Base-by-base conservation (phyloP, 2,888 invertebrate species). In the Malachius bipustulatus region DNA sequence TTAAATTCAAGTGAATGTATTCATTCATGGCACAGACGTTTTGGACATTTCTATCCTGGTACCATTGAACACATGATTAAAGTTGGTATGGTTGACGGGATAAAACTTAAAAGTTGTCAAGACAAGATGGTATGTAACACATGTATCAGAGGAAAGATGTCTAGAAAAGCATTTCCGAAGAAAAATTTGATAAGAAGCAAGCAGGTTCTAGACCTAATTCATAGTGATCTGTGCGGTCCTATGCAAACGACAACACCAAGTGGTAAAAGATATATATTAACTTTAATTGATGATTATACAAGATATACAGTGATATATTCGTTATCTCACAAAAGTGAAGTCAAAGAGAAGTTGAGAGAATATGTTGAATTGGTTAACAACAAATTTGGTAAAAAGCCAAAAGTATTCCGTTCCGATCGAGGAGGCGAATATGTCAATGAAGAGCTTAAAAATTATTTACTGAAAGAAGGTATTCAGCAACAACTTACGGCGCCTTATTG, bases 401-500 rank as follows among this genome's bases (percentile, higher is more conserved):
- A 30, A 6, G 31, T 14, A 8, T 19, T 19, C 24, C 6, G 24
- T 8, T 15, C 35, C 12, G 35, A 35, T 19, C 30, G 30, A 26
- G 35, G 30, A 6, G 10, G 12, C 2, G 30, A 35, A 16, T 35
- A 16, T 12, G n/a, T 24, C 3, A 14, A 12, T 2, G 4, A 4
- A 10, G 11, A 3, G 4, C 4, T 30, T 4, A 3, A 30, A 6
- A 4, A 4, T 30, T 36, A 35, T 16, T 34, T 53, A 46, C 9
- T 53, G 54, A 15, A 47, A 47, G 8, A 8, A 19, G 24, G 24
- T n/a, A 19, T 19, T 19, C 6, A 19, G 24, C n/a, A 8, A 8
- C 24, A 19, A n/a, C n/a, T n/a, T 19, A 19, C 24, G 24, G 24
- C n/a, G n/a, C 24, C 24, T 6, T 19, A 19, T 19, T 19, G 24